These are phyloP conservation scores for Sisor rabdophorus DNA, from an alignment of 2,113 vertebrate species.

Conservation along the genomic window DNA sequence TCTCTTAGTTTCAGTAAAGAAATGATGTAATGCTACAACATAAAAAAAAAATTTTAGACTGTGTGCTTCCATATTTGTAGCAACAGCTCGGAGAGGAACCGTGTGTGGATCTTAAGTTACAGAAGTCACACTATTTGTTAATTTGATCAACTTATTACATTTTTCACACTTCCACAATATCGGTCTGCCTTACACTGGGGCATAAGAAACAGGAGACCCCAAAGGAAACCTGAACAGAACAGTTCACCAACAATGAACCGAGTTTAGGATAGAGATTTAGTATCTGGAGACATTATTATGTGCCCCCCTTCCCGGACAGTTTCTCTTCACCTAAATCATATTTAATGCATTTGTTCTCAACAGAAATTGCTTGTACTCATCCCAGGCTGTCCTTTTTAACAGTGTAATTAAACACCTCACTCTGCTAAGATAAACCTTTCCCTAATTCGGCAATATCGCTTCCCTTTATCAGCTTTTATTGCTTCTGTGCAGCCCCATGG, in stretches of 20 bases:
- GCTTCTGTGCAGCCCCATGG: conserved; percentile 23
- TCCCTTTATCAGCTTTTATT: conserved; percentile 39
- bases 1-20: too few relatives aligned
- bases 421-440: conserved; percentile 31
- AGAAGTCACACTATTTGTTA: too few relatives aligned
- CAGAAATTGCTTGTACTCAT: conserved; percentile 24
- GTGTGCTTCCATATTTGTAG: too few relatives aligned
- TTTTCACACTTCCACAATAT: too few relatives aligned
- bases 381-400: conserved; percentile 24
- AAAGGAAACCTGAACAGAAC: background rate
- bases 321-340: background rate
- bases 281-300: background rate
- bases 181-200: too few relatives aligned
- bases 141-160: too few relatives aligned
- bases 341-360: conserved; percentile 21
- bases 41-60: too few relatives aligned
- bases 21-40: too few relatives aligned
- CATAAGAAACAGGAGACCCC: background rate
- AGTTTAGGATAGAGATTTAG: background rate
- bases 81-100: too few relatives aligned
- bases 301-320: background rate
- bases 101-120: too few relatives aligned
- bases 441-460: conserved; percentile 19
- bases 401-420: conserved; percentile 27
- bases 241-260: background rate